These are phyloP conservation scores for Galeopsomyia nigrocyanea DNA, from an alignment of 2,888 invertebrate species.

Conservation along the genomic window DNA sequence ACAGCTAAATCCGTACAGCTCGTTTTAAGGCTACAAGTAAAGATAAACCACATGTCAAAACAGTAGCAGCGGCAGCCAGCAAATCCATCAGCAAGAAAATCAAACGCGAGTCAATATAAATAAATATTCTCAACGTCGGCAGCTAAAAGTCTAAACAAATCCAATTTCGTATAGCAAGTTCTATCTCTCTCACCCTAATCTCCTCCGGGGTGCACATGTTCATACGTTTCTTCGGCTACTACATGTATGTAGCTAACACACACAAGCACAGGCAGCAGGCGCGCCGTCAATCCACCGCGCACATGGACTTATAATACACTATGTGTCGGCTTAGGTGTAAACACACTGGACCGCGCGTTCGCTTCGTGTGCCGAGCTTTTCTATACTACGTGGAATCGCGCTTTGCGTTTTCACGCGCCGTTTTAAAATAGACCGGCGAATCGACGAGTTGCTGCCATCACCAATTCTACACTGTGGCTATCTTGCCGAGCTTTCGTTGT, in stretches of 20 bases:
- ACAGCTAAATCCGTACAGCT: too few species aligned
- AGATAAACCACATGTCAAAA: too few species aligned
- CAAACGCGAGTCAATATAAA: background rate
- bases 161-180: background rate
- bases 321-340: conserved; percentile 1
- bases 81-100: too few species aligned
- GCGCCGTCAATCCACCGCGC: background rate
- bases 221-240: background rate
- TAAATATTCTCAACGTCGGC: background rate
- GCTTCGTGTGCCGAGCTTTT: background rate
- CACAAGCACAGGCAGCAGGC: background rate
- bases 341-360: conserved; percentile 11
- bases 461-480: conserved; percentile 11
- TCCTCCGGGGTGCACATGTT: conserved; percentile 71
- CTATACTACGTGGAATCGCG: background rate
- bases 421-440: conserved; percentile 35
- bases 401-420: conserved; percentile 20
- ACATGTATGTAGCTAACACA: too few species aligned
- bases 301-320: conserved; percentile 9
- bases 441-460: conserved; percentile 5
- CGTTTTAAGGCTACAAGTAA: too few species aligned
- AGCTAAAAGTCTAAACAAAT: background rate
- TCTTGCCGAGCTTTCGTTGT: background rate
- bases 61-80: too few species aligned
- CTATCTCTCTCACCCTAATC: conserved; percentile 65